Evolutionary conservation across 1,140 invertebrate species (phyloP), one percentile per base, ranked within the genome.

Genomic region (Eubasilissa regina): DNA sequence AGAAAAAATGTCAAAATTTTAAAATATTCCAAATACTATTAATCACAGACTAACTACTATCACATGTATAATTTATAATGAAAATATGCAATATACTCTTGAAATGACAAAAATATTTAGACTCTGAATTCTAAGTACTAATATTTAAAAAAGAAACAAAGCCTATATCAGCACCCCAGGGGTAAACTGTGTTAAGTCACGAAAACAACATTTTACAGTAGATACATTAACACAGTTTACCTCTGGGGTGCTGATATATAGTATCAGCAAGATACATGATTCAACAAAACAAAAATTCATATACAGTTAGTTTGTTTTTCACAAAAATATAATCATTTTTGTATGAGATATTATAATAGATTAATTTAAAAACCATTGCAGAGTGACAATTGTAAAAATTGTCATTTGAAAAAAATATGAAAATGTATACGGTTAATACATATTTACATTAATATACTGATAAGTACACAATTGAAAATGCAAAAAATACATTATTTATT

Each of bases 41-140:
- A 68, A 68, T 68, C 64, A 68, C 64, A 68, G 64, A 68, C 64
- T 68, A 68, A 68, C n/a, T 45, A 68, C 64, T 68, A 68, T 68
- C 64, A 68, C 64, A 68, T 68, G 64, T 68, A 68, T 47, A 68
- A 68, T 68, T 68, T 68, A 68, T 68, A 68, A 68, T 47, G 64
- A 68, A 68, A 68, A 68, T 68, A 68, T 68, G 0, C 15, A 68
- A 45, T 51, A 13, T 68, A 47, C 7, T 68, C 44, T 68, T 10
- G 11, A 51, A 12, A 51, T 13, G 64, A 47, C 64, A 68, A 68
- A 68, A 68, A 68, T 68, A 68, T 48, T 43, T 68, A 13, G n/a
- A 68, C 64, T 68, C 64, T 68, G 13, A 47, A 45, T 15, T 45
- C 15, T 68, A 60, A 55, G 55, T 25, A 44, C 4, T 64, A 62